These are phyloP conservation scores for Colinus virginianus DNA, from an alignment of 2,113 vertebrate genomes.

Conservation along the genomic window DNA sequence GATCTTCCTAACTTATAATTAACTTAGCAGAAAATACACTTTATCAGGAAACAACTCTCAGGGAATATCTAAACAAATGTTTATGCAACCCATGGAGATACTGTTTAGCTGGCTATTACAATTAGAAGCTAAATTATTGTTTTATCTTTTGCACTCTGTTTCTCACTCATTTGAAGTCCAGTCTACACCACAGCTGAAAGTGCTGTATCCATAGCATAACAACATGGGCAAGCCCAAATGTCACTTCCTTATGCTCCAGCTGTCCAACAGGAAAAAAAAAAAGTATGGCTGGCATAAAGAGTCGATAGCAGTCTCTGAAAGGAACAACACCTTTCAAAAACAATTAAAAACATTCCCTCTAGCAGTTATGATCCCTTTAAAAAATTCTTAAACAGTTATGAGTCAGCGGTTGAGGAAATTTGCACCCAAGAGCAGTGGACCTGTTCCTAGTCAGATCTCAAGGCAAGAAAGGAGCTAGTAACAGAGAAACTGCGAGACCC, in stretches of 20 bases:
- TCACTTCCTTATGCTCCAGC: not conserved
- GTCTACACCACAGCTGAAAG: not conserved
- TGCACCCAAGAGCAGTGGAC: not conserved
- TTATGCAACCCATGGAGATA: not conserved
- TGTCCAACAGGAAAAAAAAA: not conserved
- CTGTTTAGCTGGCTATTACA: not conserved
- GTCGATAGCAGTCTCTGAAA: not conserved
- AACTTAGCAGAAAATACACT: not conserved
- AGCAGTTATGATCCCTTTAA: not conserved
- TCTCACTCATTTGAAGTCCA: not conserved
- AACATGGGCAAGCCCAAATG: not conserved
- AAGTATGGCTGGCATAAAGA: not conserved
- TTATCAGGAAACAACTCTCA: not conserved
- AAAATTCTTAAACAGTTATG: not conserved
- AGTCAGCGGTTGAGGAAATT: not conserved
- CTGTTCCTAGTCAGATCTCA: not conserved
- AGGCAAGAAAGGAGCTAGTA: not conserved
- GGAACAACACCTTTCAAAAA: not conserved
- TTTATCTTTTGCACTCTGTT: not conserved
- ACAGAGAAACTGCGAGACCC: not conserved
- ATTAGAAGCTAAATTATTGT: not conserved
- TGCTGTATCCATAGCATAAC: not conserved
- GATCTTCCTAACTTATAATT: not conserved
- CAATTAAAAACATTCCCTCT: not conserved
- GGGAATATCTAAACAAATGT: constrained; percentile 20